A percentile compares a stretch with the other conserved stretches of the same genome.
Evolutionary conservation across 2,113 vertebrate species (phyloP).

Genomic region (Cinclus mexicanus): DNA sequence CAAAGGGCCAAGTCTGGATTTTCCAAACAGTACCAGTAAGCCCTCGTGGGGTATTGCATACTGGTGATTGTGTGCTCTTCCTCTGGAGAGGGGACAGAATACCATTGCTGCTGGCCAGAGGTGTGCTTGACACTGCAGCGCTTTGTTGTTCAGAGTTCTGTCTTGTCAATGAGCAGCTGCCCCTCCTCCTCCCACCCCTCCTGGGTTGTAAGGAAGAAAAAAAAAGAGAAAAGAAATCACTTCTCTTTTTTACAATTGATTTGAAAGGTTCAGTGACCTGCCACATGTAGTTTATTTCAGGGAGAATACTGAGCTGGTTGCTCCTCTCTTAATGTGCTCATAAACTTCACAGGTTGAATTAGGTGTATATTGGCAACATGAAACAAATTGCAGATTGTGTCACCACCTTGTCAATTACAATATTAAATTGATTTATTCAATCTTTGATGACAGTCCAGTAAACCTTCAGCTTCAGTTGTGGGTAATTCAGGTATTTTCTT

Average conservation of each 20-base stretch:
- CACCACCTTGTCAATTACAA: not conserved
- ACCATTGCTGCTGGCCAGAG: not conserved
- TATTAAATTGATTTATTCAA: not conserved
- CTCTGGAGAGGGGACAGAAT: not conserved
- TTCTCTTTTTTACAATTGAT: not conserved
- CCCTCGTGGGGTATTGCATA: accelerated
- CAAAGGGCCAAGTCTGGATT: not conserved
- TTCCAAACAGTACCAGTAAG: not conserved
- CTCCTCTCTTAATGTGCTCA: not conserved
- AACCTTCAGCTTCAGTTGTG: not conserved
- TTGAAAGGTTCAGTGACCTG: not conserved
- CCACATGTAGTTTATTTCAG: not conserved
- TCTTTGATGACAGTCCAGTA: not conserved
- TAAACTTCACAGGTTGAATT: not conserved
- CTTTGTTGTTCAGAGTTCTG: not conserved
- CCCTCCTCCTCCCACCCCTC: not conserved
- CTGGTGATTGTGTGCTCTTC: not conserved
- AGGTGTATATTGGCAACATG: accelerated
- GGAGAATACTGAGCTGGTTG: not conserved
- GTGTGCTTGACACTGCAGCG: accelerated
- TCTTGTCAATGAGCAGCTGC: not conserved
- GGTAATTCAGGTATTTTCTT: not conserved
- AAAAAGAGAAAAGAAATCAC: not conserved
- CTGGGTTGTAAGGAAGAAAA: not conserved
- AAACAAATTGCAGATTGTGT: not conserved